A percentile compares a stretch with the other conserved stretches of the same genome.
Conservation (phyloP, 2,888 invertebrate species). For the Drosophila paranaensis region DNA sequence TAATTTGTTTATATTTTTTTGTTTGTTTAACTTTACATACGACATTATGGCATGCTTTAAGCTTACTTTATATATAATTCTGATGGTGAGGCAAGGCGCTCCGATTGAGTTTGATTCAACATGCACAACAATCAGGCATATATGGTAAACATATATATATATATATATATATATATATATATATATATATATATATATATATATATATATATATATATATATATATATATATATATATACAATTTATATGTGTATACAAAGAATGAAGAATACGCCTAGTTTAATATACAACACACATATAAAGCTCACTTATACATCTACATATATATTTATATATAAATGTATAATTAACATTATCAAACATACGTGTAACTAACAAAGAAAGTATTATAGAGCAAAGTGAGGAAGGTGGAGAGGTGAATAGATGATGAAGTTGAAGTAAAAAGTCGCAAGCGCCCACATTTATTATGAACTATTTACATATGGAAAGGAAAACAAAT, state of each 20-base stretch:
- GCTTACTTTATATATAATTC: conserved; percentile 28
- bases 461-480: conserved; percentile 69
- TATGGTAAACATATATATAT: conserved; percentile 62
- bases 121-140: conserved; percentile 81
- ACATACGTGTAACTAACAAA: conserved; percentile 77
- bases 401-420: conserved; percentile 36
- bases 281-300: conserved; percentile 60
- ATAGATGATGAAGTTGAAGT: conserved; percentile 40
- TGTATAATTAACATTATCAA: conserved; percentile 74
- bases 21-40: conserved; percentile 27
- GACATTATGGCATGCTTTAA: conserved; percentile 64
- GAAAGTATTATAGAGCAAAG: conserved; percentile 70
- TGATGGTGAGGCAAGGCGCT: conserved; percentile 63
- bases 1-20: conserved; percentile 47
- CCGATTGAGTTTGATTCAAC: conserved; percentile 61
- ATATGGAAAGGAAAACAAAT: conserved; percentile 42
- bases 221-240: conserved; percentile 32
- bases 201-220: conserved; percentile 48
- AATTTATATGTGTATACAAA: conserved; percentile 50
- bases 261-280: conserved; percentile 45
- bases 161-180: conserved; percentile 36
- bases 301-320: conserved; percentile 55
- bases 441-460: conserved; percentile 76
- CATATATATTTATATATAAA: conserved; percentile 50
- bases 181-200: conserved; percentile 46